Percentiles rank a stretch among this genome's conserved stretches.
phyloP scores from a whole-genome alignment of 2,113 vertebrate genomes.

The Antechinus flavipes region DNA sequence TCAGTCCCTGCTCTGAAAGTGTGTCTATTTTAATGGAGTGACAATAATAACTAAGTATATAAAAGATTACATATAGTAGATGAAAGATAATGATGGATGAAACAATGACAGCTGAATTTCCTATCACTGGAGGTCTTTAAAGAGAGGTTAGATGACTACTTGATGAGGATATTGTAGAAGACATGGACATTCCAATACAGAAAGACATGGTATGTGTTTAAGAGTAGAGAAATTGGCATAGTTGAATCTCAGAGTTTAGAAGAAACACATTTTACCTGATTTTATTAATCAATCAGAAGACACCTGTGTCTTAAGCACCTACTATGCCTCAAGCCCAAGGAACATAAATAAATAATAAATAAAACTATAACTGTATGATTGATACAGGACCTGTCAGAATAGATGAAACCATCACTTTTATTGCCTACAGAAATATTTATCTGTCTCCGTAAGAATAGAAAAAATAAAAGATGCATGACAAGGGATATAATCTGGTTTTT shows the following conservation, averaged over 20 bases:
- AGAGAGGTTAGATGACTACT: too few species aligned
- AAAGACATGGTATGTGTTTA: too few species aligned
- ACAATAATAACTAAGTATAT: not conserved
- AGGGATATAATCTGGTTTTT: slow-evolving; percentile 12
- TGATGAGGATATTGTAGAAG: too few species aligned
- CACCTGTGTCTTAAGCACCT: not conserved
- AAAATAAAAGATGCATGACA: slow-evolving; percentile 12
- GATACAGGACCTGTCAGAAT: not conserved
- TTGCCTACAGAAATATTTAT: not conserved
- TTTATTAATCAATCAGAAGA: not conserved
- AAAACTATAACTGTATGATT: too few species aligned
- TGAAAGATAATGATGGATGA: not conserved
- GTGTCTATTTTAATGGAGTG: not conserved
- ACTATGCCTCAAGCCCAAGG: too few species aligned
- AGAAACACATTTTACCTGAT: too few species aligned
- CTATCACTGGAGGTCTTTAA: too few species aligned
- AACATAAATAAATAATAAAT: too few species aligned
- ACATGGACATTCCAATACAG: too few species aligned
- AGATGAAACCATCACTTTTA: slow-evolving; percentile 3
- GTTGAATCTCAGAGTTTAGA: too few species aligned
- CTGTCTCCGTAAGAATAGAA: not conserved
- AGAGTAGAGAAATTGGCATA: too few species aligned
- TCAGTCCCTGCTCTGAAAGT: not conserved
- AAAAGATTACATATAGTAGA: not conserved
- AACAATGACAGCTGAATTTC: too few species aligned